A percentile compares a stretch with the other conserved stretches of the same genome.
Conservation (phyloP, 1,140 invertebrate species). For the Ladona fulva region DNA sequence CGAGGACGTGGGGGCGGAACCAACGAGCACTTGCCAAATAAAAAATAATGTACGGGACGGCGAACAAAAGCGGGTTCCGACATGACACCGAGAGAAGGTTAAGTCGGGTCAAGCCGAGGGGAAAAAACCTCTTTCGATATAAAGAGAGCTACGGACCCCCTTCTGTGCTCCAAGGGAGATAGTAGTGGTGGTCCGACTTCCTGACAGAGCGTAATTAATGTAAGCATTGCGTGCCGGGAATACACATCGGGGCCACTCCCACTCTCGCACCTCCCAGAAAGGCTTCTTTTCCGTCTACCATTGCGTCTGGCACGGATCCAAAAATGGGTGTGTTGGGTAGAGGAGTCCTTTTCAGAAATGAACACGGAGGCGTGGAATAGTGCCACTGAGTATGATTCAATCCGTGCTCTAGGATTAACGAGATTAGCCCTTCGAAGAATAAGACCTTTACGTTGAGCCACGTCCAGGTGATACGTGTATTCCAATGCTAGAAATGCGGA, state of each 20-base stretch:
- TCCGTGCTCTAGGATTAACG: no score
- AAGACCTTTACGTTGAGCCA: no score
- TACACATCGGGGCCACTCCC: not conserved
- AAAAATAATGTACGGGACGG: not conserved
- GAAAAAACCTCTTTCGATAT: not conserved
- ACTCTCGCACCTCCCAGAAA: not conserved
- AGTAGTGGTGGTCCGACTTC: not conserved
- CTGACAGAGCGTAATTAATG: slow-evolving; percentile 9
- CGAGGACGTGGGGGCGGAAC: no score
- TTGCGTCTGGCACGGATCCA: not conserved
- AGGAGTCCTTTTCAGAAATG: not conserved
- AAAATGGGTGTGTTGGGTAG: not conserved
- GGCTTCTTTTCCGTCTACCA: not conserved
- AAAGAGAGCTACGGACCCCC: not conserved
- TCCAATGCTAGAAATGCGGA: no score
- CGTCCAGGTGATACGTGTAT: no score
- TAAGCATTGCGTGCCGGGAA: not conserved
- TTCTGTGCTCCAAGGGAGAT: not conserved
- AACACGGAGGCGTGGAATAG: no score
- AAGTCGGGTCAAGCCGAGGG: not conserved
- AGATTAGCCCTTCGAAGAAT: no score
- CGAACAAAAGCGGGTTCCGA: not conserved
- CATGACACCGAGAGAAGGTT: not conserved
- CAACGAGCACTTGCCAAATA: no score
- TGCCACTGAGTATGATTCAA: no score